Evolutionary conservation across 2,113 vertebrate species (phyloP), one percentile per base, ranked within the genome.

Genomic region (Manacus vitellinus): DNA sequence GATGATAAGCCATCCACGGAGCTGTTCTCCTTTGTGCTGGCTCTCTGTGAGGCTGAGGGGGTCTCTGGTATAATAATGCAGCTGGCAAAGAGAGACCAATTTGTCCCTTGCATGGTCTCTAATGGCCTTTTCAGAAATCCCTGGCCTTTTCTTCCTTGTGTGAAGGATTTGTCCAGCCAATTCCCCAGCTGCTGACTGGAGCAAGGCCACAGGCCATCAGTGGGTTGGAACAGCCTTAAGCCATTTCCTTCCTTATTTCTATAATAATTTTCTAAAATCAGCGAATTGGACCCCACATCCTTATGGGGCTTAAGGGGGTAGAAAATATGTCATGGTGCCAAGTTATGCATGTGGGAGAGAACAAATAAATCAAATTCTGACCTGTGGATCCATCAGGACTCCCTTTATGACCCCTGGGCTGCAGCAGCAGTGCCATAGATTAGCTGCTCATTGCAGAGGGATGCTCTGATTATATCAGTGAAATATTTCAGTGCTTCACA

Each of bases 181-280:
- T 68, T 78, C 54, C 14, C 44, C 14, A 27, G 43, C 61, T 77
- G 55, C 80, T 78, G 55, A 19, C 30, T 68, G 75, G 65, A 44
- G 27, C 81, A 65, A 72, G 67, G 23, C 81, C 55, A 30, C 44
- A 59, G 22, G 46, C 56, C 4, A 0, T 33, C 31, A 67, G 68
- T 21, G 65, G 35, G 59, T 1, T 41, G 58, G 66, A 78, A 89
- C 2, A 76, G n/a, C 27, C 49, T 73, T 56, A 3, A 91, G 54
- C 24, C 22, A 61, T 86, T 86, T 94, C 72, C 65, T 91, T 92
- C 76, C 70, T 86, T 87, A 68, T 78, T 94, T 88, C 75, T 54
- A 43, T 35, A 86, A 62, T 37, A n/a, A 71, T 70, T 71, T 72
- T 70, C 81, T 93, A 54, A 83, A 92, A 46, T 82, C 62, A 28